Percentiles rank a stretch among this genome's conserved stretches.
Evolutionary conservation across 2,113 vertebrate genomes (phyloP).

Genomic region (Reinhardtius hippoglossoides): DNA sequence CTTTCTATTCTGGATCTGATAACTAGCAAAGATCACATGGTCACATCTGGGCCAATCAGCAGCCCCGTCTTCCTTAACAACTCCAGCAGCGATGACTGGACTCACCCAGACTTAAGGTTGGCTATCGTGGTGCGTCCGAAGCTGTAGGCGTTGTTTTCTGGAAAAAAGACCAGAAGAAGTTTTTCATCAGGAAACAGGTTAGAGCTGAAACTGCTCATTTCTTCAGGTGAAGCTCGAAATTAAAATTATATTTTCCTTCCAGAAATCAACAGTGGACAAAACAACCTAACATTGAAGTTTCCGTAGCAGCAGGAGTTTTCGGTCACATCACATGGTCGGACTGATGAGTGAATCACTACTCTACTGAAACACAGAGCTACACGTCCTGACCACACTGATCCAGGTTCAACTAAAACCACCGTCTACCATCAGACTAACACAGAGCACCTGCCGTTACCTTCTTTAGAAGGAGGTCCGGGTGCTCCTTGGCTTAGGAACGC

Average conservation of each 20-base stretch:
- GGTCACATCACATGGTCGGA: too few relatives aligned
- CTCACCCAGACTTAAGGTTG: slow-evolving; percentile 95
- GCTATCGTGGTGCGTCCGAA: slow-evolving; percentile 98
- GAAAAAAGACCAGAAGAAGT: background rate
- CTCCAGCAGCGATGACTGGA: background rate
- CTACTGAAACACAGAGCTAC: background rate
- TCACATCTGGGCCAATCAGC: background rate
- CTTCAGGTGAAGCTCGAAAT: too few relatives aligned
- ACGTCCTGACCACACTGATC: background rate
- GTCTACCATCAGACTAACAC: slow-evolving; percentile 14
- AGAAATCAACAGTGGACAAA: too few relatives aligned
- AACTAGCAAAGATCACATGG: background rate
- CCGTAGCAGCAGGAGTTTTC: too few relatives aligned
- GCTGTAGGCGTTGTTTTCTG: slow-evolving; percentile 98
- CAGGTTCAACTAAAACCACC: background rate
- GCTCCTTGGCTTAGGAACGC: slow-evolving; percentile 61
- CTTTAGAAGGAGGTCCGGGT: slow-evolving; percentile 69
- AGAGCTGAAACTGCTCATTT: background rate
- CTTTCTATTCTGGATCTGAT: too few relatives aligned
- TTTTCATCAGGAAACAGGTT: background rate
- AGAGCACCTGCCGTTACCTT: slow-evolving; percentile 65
- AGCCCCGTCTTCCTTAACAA: background rate
- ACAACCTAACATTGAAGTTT: too few relatives aligned
- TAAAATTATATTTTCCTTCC: too few relatives aligned
- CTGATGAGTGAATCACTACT: background rate